phyloP scores from a whole-genome alignment of 2,797 vertebrate genomes.

The Merluccius polli region DNA sequence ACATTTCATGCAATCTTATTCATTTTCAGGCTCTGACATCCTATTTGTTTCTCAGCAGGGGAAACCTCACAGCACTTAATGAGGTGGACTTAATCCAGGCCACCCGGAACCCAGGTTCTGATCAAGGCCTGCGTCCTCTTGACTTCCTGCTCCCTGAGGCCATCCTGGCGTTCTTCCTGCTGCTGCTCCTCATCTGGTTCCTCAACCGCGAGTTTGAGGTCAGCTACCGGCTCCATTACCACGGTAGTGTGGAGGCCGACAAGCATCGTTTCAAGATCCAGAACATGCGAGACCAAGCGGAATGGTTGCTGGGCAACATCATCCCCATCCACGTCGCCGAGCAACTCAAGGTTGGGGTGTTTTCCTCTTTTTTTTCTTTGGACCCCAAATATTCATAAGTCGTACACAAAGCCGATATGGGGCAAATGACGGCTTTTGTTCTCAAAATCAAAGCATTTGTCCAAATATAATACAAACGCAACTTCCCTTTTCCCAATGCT shows the following conservation, averaged over 20 bases:
- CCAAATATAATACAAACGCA: background rate
- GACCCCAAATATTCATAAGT: conserved; percentile 9
- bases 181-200: conserved; percentile 95
- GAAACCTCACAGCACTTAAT: conserved; percentile 44
- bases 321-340: conserved; percentile 97
- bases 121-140: conserved; percentile 51
- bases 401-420: too few relatives aligned
- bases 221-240: conserved; percentile 97
- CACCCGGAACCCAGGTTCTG: conserved; percentile 11
- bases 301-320: conserved; percentile 95
- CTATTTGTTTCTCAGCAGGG: conserved; percentile 27
- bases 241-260: conserved; percentile 93
- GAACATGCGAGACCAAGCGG: conserved; percentile 93
- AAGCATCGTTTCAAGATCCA: conserved; percentile 96
- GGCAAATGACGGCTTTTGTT: background rate
- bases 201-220: conserved; percentile 97
- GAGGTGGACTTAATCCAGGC: conserved; percentile 19
- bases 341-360: conserved; percentile 83
- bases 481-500: conserved; percentile 5
- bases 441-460: conserved; percentile 1
- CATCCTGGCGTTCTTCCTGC: conserved; percentile 85
- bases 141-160: conserved; percentile 80
- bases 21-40: background rate
- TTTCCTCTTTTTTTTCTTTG: background rate
- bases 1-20: background rate